Percentiles rank a stretch among this genome's conserved stretches.
phyloP scores from a whole-genome alignment of 2,113 vertebrate species.

The Gulo gulo region DNA sequence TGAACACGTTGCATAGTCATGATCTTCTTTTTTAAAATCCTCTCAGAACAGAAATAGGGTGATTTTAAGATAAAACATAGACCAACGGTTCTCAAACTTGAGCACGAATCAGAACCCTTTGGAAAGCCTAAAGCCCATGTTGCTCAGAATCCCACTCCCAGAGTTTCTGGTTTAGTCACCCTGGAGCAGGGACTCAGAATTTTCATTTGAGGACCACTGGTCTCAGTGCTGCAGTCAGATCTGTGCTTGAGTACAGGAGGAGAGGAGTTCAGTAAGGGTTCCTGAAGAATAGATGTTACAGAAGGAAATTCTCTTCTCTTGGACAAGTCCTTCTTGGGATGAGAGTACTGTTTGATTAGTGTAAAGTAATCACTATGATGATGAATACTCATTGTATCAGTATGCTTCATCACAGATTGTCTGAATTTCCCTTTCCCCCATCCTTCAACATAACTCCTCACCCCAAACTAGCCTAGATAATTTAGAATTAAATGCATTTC shows the following conservation, averaged over 20 bases:
- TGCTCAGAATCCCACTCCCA: rapidly evolving
- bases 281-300: background rate
- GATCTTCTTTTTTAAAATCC: background rate
- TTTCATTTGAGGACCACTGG: no score
- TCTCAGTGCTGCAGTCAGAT: background rate
- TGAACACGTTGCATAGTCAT: background rate
- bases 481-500: background rate
- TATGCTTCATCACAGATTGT: background rate
- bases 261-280: background rate
- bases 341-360: background rate
- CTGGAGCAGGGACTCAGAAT: background rate
- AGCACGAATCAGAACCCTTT: background rate
- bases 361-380: background rate
- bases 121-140: background rate
- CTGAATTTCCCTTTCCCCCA: background rate
- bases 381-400: background rate
- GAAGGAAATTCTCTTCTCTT: background rate
- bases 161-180: background rate
- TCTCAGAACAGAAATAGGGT: background rate
- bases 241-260: background rate
- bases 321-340: background rate
- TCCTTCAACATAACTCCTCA: background rate
- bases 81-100: background rate
- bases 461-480: background rate
- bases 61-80: background rate